Conservation (phyloP, 1,140 invertebrate genomes). For the Maniola jurtina region DNA sequence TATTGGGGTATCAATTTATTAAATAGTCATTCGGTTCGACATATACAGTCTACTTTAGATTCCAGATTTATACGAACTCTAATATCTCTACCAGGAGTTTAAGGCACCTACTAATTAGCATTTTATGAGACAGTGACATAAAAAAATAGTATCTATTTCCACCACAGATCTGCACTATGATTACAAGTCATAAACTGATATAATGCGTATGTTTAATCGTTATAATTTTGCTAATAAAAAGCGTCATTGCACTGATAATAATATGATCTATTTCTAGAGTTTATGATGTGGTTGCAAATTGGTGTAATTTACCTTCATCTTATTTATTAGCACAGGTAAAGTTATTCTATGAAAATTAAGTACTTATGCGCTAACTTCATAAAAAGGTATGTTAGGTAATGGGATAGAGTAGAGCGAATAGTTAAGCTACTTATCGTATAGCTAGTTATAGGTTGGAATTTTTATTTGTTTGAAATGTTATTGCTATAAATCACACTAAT, state of each 20-base stretch:
- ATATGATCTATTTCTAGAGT: slow-evolving; percentile 6
- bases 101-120: neutral
- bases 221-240: slow-evolving; percentile 3
- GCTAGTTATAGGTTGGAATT: too few relatives aligned
- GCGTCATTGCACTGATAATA: neutral
- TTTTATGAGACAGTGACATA: neutral
- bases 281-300: slow-evolving; percentile 10
- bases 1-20: too few relatives aligned
- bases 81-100: neutral
- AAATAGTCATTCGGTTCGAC: too few relatives aligned
- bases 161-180: too few relatives aligned
- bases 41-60: neutral
- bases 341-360: neutral
- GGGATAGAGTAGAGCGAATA: too few relatives aligned
- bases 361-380: too few relatives aligned
- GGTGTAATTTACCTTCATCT: neutral
- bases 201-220: neutral
- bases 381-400: too few relatives aligned
- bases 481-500: too few relatives aligned
- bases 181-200: slow-evolving; percentile 10
- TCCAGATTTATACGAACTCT: neutral
- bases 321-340: neutral
- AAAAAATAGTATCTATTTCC: neutral
- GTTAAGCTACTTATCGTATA: too few relatives aligned
- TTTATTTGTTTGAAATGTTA: too few relatives aligned